Conservation (phyloP, 2,797 vertebrate species). For the Huso huso region DNA sequence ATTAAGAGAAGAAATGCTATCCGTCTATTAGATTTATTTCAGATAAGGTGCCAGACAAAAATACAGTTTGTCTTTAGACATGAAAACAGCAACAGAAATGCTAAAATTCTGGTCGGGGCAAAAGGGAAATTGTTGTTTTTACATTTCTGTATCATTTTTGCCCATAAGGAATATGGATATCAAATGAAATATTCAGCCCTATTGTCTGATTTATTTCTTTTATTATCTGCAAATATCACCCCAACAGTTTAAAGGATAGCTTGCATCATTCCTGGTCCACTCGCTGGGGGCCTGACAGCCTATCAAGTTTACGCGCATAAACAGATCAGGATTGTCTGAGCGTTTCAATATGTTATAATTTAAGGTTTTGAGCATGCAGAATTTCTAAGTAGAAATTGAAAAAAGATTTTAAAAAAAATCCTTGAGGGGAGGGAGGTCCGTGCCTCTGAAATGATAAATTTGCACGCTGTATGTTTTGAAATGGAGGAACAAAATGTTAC, state of each 20-base stretch:
- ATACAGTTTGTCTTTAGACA: constrained; percentile 63
- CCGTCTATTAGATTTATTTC: constrained; percentile 66
- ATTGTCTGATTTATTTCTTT: constrained; percentile 82
- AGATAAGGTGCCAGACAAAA: constrained; percentile 48
- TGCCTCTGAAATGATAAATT: constrained; percentile 60
- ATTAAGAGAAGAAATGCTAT: constrained; percentile 66
- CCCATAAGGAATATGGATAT: constrained; percentile 79
- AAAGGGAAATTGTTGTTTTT: constrained; percentile 70
- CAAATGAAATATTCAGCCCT: constrained; percentile 78
- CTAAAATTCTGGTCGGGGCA: constrained; percentile 62
- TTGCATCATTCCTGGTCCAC: constrained; percentile 54
- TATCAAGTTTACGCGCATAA: constrained; percentile 60
- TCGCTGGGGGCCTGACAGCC: constrained; percentile 61
- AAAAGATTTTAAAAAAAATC: constrained; percentile 39
- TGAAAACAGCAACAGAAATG: constrained; percentile 65
- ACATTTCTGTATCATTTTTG: constrained; percentile 69
- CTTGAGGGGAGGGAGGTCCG: constrained; percentile 52
- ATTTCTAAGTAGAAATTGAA: constrained; percentile 56
- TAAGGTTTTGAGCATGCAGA: constrained; percentile 49
- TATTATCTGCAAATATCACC: constrained; percentile 69
- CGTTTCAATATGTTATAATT: constrained; percentile 58
- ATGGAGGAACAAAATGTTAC: constrained; percentile 62
- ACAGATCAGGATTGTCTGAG: constrained; percentile 58
- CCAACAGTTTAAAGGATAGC: constrained; percentile 61
- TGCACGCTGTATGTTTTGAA: constrained; percentile 52